phyloP scores from a whole-genome alignment of 1,140 invertebrate species.

The Macrobrachium nipponense region DNA sequence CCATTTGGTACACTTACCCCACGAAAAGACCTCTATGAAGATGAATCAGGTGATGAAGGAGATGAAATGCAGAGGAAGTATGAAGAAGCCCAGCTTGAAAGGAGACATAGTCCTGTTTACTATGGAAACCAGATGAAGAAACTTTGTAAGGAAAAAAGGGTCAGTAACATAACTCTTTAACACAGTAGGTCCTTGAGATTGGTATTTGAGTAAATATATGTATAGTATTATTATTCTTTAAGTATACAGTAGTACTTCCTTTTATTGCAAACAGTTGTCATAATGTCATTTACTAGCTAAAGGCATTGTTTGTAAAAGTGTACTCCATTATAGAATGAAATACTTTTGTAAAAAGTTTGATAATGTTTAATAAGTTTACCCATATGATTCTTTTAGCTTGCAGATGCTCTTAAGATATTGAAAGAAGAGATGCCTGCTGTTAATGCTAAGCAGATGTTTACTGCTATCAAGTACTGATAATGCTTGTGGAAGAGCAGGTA shows the following conservation, averaged over 20 bases:
- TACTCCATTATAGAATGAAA: too few relatives aligned
- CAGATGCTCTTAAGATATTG: constrained; percentile 80
- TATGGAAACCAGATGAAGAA: constrained; percentile 42
- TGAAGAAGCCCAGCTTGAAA: constrained; percentile 7
- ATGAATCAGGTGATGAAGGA: constrained; percentile 17
- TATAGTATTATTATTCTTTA: too few relatives aligned
- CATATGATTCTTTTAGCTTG: constrained; percentile 63
- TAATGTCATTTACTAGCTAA: too few relatives aligned
- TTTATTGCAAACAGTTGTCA: too few relatives aligned
- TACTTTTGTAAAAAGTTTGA: neutral
- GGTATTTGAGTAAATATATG: too few relatives aligned
- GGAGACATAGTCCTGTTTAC: constrained; percentile 23
- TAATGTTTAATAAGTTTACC: too few relatives aligned
- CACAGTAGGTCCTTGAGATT: too few relatives aligned
- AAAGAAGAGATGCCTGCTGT: constrained; percentile 81
- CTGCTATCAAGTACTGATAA: constrained; percentile 80
- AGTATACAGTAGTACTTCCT: too few relatives aligned
- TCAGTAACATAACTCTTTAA: neutral
- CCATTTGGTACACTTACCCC: neutral
- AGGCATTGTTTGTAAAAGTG: too few relatives aligned
- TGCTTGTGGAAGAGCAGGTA: constrained; percentile 83
- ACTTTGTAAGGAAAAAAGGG: constrained; percentile 46
- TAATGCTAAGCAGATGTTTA: constrained; percentile 79
- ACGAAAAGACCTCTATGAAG: constrained; percentile 1
- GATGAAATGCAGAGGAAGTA: constrained; percentile 30